Conservation (phyloP, 2,888 invertebrate species). For the Thecocarcelia acutangulata region DNA sequence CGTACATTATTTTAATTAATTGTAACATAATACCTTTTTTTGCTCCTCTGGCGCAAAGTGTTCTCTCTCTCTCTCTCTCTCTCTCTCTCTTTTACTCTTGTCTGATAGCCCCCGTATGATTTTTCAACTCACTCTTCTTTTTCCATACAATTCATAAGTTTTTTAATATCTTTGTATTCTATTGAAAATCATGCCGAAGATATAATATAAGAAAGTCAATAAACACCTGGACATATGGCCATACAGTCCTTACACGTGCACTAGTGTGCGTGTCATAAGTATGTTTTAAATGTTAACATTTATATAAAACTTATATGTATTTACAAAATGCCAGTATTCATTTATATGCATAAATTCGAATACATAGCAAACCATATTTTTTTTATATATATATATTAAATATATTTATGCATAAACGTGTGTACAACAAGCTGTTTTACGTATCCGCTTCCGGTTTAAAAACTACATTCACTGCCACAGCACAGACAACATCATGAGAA, state of each 20-base stretch:
- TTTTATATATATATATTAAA: neutral
- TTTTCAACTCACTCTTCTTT: no score
- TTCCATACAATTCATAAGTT: no score
- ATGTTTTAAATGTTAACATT: neutral
- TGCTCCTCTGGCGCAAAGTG: no score
- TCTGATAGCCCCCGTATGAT: no score
- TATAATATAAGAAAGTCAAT: conserved; percentile 49
- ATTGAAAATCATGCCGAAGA: conserved; percentile 54
- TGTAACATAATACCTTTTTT: no score
- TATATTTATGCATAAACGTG: conserved; percentile 29
- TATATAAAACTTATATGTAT: conserved; percentile 38
- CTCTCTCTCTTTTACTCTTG: no score
- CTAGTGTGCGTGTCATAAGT: neutral
- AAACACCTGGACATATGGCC: conserved; percentile 64
- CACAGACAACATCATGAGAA: conserved; percentile 12
- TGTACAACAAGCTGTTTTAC: conserved; percentile 67
- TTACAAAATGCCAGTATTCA: conserved; percentile 8
- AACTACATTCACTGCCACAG: conserved; percentile 27
- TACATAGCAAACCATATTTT: conserved; percentile 20
- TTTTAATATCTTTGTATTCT: conserved; percentile 37
- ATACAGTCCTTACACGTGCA: conserved; percentile 9
- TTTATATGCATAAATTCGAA: neutral
- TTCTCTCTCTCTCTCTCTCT: no score
- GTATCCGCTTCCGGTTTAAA: conserved; percentile 67
- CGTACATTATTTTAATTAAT: no score